Evolutionary conservation across 2,888 invertebrate genomes (phyloP).

Genomic region (Antitype chi): DNA sequence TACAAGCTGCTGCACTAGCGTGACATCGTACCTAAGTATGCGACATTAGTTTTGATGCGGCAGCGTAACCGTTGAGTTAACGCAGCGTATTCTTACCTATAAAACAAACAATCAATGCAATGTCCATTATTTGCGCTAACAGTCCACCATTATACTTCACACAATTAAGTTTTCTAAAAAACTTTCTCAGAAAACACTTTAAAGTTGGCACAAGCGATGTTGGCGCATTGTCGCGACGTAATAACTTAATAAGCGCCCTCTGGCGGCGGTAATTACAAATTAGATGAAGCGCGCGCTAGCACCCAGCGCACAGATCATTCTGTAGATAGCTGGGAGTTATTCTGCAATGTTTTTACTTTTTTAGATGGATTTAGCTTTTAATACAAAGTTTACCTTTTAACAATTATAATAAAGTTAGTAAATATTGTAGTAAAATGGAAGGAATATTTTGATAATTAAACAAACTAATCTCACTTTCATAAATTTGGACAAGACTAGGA

Average conservation of each 20-base stretch:
- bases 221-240: conserved; percentile 64
- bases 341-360: conserved; percentile 53
- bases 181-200: conserved; percentile 44
- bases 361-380: no score
- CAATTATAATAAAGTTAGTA: no score
- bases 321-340: conserved; percentile 57
- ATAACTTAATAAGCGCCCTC: conserved; percentile 78
- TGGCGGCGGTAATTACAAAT: conserved; percentile 79
- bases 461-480: no score
- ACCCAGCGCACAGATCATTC: conserved; percentile 66
- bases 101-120: conserved; percentile 1
- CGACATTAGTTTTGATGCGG: no score
- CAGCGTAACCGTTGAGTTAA: neutral
- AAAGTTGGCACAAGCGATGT: conserved; percentile 42
- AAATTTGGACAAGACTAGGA: no score
- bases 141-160: neutral
- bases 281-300: conserved; percentile 72
- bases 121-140: neutral
- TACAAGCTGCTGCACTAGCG: neutral
- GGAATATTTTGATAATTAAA: no score
- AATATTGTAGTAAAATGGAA: no score
- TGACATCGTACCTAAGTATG: neutral
- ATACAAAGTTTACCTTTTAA: no score
- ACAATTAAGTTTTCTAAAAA: conserved; percentile 9
- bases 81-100: neutral